Evolutionary conservation across 1,140 invertebrate genomes (phyloP), one percentile per base, ranked within the genome.

Genomic region (Pollicipes pollicipes): DNA sequence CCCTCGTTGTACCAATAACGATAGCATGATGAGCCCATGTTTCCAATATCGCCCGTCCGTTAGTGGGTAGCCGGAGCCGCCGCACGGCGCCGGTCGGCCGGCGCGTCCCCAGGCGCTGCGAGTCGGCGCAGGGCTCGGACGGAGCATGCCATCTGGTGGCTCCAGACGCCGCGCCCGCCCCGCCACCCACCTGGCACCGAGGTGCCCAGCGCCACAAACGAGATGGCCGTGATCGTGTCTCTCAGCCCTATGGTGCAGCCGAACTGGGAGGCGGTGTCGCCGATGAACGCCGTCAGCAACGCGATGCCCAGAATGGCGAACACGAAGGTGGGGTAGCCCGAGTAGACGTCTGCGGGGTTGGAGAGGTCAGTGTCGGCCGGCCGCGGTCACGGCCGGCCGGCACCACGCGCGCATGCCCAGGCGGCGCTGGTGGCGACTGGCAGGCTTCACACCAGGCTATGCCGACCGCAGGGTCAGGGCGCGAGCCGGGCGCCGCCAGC

Each of bases 181-280:
- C 6, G 6, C 17, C 30, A 70, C 58, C 83, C 83, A 97, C 95
- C 94, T 83, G 95, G 95, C 82, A 98, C 90, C 82, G 93, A 95
- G 70, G 95, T 97, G 73, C 95, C 95, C 26, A 97, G 83, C 37
- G 95, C 94, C 1, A 98, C 95, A 78, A 99, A 95, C 17, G 92
- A 88, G 75, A 99, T 93, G 70, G 96, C 96, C 67, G 95, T 98
- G 35, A 99, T 91, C 6, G 91, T 88, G 80, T 98, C 95, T 80
- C 93, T 91, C 73, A 99, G 87, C 64, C 95, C 95, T 30, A 98
- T 85, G n/a, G 92, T 97, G 78, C 95, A 98, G 73, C 97, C 97
- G 78, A 99, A 97, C 80, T 95, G 90, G 3, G 92, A 92, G 8
- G 96, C 95, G 16, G 97, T 83, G 80, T 99, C 96, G 63, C 95